Percentiles rank a stretch among this genome's conserved stretches.
These are phyloP conservation scores for Natator depressus DNA, from an alignment of 2,113 vertebrate genomes.

Conservation along the genomic window DNA sequence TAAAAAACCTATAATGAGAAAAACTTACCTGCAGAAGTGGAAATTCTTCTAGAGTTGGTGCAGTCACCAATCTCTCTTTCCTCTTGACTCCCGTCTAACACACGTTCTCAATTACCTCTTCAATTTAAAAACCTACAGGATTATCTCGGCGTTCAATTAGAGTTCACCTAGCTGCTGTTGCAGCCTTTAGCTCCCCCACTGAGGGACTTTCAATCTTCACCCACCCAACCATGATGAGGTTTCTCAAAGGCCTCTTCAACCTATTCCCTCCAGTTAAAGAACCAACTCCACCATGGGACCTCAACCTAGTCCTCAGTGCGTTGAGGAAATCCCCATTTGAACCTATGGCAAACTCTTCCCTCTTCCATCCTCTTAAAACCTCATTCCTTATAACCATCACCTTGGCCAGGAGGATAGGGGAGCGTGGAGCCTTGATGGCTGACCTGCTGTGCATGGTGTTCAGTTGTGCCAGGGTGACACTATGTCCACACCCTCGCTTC, in stretches of 20 bases:
- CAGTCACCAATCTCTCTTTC: no score
- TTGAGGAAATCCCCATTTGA: not conserved
- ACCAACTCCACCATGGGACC: not conserved
- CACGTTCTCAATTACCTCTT: not conserved
- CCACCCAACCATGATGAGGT: not conserved
- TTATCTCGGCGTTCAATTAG: not conserved
- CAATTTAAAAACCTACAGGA: not conserved
- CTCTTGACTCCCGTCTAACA: not conserved
- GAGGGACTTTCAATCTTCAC: not conserved
- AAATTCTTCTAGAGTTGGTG: not conserved
- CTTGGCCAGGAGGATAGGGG: no score
- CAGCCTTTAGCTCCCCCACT: not conserved
- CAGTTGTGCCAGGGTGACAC: no score
- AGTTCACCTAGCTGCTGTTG: not conserved
- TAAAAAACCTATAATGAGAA: not conserved
- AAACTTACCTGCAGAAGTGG: not conserved
- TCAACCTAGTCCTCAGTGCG: not conserved
- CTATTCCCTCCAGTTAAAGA: not conserved
- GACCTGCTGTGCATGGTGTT: no score
- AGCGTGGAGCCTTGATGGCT: no score
- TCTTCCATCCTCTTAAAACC: no score
- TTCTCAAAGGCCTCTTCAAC: not conserved
- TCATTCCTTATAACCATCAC: no score
- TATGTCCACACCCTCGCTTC: no score
- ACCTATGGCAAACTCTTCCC: not conserved